Percentiles rank a stretch among this genome's conserved stretches.
phyloP scores from a whole-genome alignment of 2,888 invertebrate species.

The Cephus pulcher region DNA sequence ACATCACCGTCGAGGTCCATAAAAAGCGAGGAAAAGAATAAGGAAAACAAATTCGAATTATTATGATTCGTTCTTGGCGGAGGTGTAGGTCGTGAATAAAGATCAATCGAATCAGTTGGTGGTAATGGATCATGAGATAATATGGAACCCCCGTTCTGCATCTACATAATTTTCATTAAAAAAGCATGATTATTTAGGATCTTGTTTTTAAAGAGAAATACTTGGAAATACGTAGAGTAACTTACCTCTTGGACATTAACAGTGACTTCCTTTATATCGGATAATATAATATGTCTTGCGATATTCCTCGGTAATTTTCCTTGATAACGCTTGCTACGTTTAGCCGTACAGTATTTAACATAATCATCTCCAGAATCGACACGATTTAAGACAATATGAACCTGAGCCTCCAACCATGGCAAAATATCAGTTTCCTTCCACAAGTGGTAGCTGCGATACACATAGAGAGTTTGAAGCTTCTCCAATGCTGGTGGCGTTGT shows the following conservation, averaged over 20 bases:
- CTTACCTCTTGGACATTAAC: conserved; percentile 71
- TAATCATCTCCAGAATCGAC: conserved; percentile 74
- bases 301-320: conserved; percentile 75
- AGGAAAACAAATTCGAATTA: conserved; percentile 58
- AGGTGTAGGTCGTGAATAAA: conserved; percentile 72
- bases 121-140: conserved; percentile 85
- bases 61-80: conserved; percentile 38
- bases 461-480: conserved; percentile 79
- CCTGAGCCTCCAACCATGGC: conserved; percentile 82
- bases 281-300: conserved; percentile 77
- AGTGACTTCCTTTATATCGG: conserved; percentile 77
- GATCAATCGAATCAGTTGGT: conserved; percentile 78
- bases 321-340: conserved; percentile 73
- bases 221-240: conserved; percentile 7
- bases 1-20: conserved; percentile 72
- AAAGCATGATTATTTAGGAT: no score
- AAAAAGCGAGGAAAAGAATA: conserved; percentile 76
- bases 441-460: conserved; percentile 78
- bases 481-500: conserved; percentile 71
- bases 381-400: conserved; percentile 73
- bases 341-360: conserved; percentile 72
- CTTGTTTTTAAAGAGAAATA: neutral
- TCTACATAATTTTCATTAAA: conserved; percentile 48
- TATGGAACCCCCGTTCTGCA: conserved; percentile 70
- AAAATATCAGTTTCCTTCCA: conserved; percentile 84